Percentiles rank a stretch among this genome's conserved stretches.
Conservation (phyloP, 2,888 invertebrate genomes). For the Urechis unicinctus region DNA sequence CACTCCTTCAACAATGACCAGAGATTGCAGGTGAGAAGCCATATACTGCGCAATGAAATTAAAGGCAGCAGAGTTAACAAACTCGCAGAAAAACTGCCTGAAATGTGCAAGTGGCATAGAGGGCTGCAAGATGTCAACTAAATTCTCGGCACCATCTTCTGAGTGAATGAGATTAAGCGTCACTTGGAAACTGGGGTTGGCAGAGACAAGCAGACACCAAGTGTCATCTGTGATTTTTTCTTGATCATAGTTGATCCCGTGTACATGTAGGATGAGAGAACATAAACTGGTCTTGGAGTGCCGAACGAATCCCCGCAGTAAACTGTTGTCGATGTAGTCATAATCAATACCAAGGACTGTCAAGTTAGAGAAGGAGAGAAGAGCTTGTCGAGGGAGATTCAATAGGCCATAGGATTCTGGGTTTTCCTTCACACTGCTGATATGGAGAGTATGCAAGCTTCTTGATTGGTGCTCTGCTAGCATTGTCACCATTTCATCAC, state of each 20-base stretch:
- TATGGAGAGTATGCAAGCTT: conserved; percentile 60
- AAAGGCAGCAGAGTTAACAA: conserved; percentile 58
- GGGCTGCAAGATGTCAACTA: conserved; percentile 62
- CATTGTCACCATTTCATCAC: conserved; percentile 50
- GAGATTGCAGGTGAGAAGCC: conserved; percentile 54
- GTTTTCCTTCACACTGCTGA: conserved; percentile 70
- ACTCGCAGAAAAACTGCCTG: conserved; percentile 68
- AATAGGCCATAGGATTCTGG: conserved; percentile 62
- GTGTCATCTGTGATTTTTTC: conserved; percentile 61
- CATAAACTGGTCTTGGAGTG: conserved; percentile 25
- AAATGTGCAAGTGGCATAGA: conserved; percentile 69
- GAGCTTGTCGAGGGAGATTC: conserved; percentile 57
- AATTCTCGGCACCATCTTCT: conserved; percentile 57
- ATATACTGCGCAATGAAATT: conserved; percentile 53
- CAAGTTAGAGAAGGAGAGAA: conserved; percentile 59
- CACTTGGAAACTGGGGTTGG: conserved; percentile 58
- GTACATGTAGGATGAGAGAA: conserved; percentile 64
- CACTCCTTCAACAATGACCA: conserved; percentile 61
- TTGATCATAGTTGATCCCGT: conserved; percentile 62
- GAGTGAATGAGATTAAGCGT: conserved; percentile 64
- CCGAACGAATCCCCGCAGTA: conserved; percentile 33
- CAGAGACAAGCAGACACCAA: conserved; percentile 59
- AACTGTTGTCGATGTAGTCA: conserved; percentile 41
- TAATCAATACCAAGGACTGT: conserved; percentile 57
- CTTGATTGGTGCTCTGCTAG: conserved; percentile 54